Conservation (phyloP, 2,113 vertebrate species). For the Austrofundulus limnaeus region DNA sequence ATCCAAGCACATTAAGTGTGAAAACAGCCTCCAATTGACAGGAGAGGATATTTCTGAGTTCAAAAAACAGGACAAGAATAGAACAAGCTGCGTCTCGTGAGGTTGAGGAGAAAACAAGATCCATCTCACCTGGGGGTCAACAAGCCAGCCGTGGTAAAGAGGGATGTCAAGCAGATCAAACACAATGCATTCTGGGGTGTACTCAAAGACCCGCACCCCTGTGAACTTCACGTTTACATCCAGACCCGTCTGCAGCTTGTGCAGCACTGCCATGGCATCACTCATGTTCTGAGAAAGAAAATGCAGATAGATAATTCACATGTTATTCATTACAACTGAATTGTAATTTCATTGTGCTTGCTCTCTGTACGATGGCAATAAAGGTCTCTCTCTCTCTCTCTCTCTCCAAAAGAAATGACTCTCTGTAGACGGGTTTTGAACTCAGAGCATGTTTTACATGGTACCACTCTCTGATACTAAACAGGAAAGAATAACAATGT, state of each 20-base stretch:
- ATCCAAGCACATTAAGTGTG: background rate
- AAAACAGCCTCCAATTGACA: background rate
- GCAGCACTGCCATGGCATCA: slow-evolving; percentile 96
- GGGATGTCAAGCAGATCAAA: slow-evolving; percentile 98
- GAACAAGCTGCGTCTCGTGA: slow-evolving; percentile 20
- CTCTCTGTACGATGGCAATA: too few species aligned
- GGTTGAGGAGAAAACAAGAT: slow-evolving; percentile 13
- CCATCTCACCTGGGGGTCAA: slow-evolving; percentile 91
- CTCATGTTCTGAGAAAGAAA: slow-evolving; percentile 90
- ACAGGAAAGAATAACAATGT: too few species aligned
- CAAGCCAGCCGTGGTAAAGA: slow-evolving; percentile 97
- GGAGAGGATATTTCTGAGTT: background rate
- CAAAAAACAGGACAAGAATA: slow-evolving; percentile 1
- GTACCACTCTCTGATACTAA: background rate
- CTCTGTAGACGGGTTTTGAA: background rate
- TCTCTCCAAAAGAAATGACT: too few species aligned
- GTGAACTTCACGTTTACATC: slow-evolving; percentile 98
- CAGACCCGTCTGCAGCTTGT: slow-evolving; percentile 96
- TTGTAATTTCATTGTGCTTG: too few species aligned
- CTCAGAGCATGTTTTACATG: slow-evolving; percentile 15
- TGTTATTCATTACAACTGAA: background rate
- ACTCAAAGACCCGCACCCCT: slow-evolving; percentile 95
- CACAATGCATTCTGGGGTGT: slow-evolving; percentile 98
- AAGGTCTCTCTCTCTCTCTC: too few species aligned
- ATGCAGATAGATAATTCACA: background rate